Conservation (phyloP, 2,888 invertebrate genomes). For the Theristus sp. region DNA sequence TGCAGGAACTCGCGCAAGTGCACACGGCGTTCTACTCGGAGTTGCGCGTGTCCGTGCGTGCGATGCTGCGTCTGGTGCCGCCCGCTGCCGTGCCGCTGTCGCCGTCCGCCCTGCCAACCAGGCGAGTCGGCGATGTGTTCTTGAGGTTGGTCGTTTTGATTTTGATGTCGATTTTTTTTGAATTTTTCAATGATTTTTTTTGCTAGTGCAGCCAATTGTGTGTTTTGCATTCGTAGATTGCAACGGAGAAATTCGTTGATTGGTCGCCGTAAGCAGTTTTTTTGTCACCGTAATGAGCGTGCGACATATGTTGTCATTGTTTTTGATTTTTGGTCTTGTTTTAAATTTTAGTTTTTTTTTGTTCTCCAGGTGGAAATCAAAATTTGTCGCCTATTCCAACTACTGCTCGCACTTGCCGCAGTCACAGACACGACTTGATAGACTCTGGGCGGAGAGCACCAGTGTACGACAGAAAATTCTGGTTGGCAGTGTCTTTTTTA, state of each 20-base stretch:
- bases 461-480: constrained; percentile 47
- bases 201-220: constrained; percentile 3
- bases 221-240: no score
- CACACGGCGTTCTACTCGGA: constrained; percentile 66
- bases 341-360: no score
- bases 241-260: no score
- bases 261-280: no score
- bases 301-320: no score
- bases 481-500: constrained; percentile 35
- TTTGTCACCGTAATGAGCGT: no score
- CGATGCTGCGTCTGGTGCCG: not conserved
- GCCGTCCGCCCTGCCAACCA: not conserved
- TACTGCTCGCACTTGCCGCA: constrained; percentile 81
- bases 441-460: constrained; percentile 48
- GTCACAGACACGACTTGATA: constrained; percentile 68
- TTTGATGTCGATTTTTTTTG: not conserved
- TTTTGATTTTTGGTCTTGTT: no score
- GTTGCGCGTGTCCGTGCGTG: constrained; percentile 44
- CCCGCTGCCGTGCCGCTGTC: not conserved
- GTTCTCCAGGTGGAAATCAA: constrained; percentile 64
- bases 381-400: constrained; percentile 76
- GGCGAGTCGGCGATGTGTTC: constrained; percentile 56
- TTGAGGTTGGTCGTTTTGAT: constrained; percentile 35
- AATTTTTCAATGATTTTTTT: no score
- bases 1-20: constrained; percentile 60